A percentile compares a stretch with the other conserved stretches of the same genome.
Evolutionary conservation across 2,113 vertebrate species (phyloP).

Genomic region (Triplophysa dalaica): DNA sequence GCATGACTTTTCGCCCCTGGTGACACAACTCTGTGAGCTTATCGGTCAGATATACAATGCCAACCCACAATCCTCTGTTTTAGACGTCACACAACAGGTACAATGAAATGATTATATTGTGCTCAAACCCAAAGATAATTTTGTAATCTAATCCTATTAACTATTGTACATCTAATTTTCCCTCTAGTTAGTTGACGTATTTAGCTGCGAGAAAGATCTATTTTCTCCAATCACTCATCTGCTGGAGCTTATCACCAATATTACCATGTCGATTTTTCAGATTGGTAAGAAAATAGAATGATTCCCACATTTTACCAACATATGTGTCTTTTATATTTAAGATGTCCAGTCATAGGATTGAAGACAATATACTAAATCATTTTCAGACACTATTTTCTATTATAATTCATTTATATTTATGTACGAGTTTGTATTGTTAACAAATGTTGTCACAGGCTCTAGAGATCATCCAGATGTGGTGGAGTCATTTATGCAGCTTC

Average conservation of each 20-base stretch:
- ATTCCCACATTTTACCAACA: neutral
- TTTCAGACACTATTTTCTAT: no score
- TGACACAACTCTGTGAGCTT: conserved; percentile 92
- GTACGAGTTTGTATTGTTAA: conserved; percentile 9
- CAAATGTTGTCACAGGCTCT: conserved; percentile 90
- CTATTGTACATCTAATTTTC: neutral
- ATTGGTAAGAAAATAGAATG: conserved; percentile 76
- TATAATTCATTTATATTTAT: neutral
- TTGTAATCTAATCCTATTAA: neutral
- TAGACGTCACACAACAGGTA: conserved; percentile 93
- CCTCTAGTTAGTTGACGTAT: conserved; percentile 90
- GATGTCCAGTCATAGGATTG: no score
- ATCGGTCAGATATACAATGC: conserved; percentile 92
- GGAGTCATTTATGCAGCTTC: conserved; percentile 99
- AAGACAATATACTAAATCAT: no score
- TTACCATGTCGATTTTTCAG: conserved; percentile 90
- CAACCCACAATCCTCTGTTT: conserved; percentile 89
- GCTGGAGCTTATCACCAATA: conserved; percentile 84
- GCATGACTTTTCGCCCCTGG: conserved; percentile 92
- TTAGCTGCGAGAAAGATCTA: conserved; percentile 87
- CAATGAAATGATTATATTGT: neutral
- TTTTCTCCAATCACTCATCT: conserved; percentile 83
- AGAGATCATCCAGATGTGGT: conserved; percentile 98
- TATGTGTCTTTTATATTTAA: no score
- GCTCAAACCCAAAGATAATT: neutral